Base-by-base conservation (phyloP, 2,113 vertebrate species). In the Amblyopsis rosae region DNA sequence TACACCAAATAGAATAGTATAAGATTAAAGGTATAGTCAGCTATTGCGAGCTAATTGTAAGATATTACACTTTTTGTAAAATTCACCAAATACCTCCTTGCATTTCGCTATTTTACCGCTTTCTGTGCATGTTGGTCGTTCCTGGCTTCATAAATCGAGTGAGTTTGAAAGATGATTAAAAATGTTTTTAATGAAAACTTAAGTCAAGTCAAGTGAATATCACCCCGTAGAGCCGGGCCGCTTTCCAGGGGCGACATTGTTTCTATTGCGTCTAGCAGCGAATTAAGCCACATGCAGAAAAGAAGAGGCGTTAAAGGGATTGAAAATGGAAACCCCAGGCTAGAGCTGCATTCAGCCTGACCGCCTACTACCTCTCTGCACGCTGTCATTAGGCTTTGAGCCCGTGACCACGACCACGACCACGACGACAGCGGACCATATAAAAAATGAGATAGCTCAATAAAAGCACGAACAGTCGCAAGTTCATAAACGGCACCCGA, bases 361-460 rank as follows among this genome's bases (percentile, higher is more conserved):
- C 78, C 85, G 82, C 77, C 79, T 84, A 19, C 26, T 81, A 19
- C 77, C 87, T 93, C 91, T 79, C 76, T 87, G 89, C 86, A 87
- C 71, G 77, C 89, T 90, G 79, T 57, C 59, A 66, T 81, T 87
- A 86, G 84, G 84, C 90, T 95, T 92, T 94, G 92, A 91, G 92
- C 88, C 89, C 87, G 90, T 90, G 88, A 90, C 93, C 85, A 90
- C 93, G 92, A 88, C 87, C 84, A 87, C 86, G 86, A 26, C 26
- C 2, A 88, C 82, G 62, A 48, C 15, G 15, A 10, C 26, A 10
- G 79, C 75, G 88, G 69, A 88, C 88, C 88, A 69, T 92, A 92
- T 93, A 92, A 94, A 96, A 93, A 95, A 88, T 68, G 92, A 93
- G 93, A 95, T 92, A 92, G 94, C 89, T 94, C 92, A 94, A 95